Evolutionary conservation across 1,140 invertebrate species (phyloP).

Genomic region (Gryllus bimaculatus): DNA sequence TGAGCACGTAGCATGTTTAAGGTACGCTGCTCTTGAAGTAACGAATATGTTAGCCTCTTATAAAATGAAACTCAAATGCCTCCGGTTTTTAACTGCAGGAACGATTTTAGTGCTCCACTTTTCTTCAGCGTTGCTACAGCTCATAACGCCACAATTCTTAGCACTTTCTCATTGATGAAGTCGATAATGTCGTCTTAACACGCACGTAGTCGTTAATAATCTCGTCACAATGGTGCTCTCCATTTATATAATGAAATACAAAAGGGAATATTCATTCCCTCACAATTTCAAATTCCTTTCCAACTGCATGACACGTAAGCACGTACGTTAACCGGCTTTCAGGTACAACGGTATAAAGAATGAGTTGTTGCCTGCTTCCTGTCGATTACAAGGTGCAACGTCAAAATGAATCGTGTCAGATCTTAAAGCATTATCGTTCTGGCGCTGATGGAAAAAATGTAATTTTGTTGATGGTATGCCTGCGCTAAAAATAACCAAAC

Average conservation of each 20-base stretch:
- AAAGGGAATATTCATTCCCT: background rate
- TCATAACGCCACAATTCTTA: too few relatives aligned
- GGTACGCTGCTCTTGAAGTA: too few relatives aligned
- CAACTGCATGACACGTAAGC: background rate
- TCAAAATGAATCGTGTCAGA: background rate
- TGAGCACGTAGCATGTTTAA: too few relatives aligned
- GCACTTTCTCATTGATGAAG: too few relatives aligned
- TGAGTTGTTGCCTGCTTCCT: background rate
- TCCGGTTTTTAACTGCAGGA: too few relatives aligned
- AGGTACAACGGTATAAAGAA: background rate
- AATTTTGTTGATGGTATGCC: background rate
- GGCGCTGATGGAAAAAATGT: background rate
- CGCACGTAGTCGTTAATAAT: background rate
- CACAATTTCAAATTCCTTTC: background rate
- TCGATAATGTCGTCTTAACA: background rate
- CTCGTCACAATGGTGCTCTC: background rate
- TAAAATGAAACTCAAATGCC: too few relatives aligned
- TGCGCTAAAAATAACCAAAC: background rate
- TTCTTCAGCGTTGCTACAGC: too few relatives aligned
- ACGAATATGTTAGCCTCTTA: too few relatives aligned
- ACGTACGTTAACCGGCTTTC: background rate
- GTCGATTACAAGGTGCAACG: background rate
- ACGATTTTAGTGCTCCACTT: too few relatives aligned
- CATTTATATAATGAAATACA: constrained; percentile 2
- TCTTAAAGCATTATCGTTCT: background rate